Conservation (phyloP, 2,113 vertebrate species). For the Antechinus stuartii region DNA sequence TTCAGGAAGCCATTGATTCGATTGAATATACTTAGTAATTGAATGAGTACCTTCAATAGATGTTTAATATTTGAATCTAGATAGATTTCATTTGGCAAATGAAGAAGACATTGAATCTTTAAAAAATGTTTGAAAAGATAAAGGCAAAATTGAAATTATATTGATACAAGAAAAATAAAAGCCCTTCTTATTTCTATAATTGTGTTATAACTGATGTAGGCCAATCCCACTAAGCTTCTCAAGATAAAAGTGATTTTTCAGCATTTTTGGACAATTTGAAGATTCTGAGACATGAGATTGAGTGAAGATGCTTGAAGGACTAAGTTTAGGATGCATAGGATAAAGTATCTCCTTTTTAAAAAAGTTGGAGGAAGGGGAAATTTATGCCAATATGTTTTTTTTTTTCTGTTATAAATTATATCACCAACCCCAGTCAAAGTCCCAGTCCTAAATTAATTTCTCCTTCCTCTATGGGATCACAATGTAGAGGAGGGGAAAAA, state of each 20-base stretch:
- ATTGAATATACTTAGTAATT: not conserved
- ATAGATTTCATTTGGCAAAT: not conserved
- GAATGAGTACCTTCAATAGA: not conserved
- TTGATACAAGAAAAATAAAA: not conserved
- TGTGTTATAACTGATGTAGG: not conserved
- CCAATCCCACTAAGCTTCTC: constrained; percentile 9
- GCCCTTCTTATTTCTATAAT: not conserved
- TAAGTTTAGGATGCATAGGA: not conserved
- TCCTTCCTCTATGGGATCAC: constrained; percentile 46
- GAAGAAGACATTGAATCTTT: not conserved
- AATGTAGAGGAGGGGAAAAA: constrained; percentile 43
- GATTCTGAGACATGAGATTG: constrained; percentile 20
- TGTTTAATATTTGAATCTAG: not conserved
- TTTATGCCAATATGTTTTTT: constrained; percentile 51
- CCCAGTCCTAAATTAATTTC: constrained; percentile 15
- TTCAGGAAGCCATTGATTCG: not conserved
- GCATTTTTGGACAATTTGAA: constrained; percentile 45
- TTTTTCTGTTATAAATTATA: constrained; percentile 53
- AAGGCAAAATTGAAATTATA: not conserved
- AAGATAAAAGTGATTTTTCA: constrained; percentile 11
- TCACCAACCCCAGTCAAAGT: constrained; percentile 48
- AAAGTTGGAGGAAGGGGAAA: constrained; percentile 23
- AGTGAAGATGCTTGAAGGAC: constrained; percentile 41
- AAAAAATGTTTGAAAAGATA: not conserved
- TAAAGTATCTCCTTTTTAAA: constrained; percentile 24